Evolutionary conservation across 2,113 vertebrate genomes (phyloP).

Genomic region (Sapayoa aenigma): DNA sequence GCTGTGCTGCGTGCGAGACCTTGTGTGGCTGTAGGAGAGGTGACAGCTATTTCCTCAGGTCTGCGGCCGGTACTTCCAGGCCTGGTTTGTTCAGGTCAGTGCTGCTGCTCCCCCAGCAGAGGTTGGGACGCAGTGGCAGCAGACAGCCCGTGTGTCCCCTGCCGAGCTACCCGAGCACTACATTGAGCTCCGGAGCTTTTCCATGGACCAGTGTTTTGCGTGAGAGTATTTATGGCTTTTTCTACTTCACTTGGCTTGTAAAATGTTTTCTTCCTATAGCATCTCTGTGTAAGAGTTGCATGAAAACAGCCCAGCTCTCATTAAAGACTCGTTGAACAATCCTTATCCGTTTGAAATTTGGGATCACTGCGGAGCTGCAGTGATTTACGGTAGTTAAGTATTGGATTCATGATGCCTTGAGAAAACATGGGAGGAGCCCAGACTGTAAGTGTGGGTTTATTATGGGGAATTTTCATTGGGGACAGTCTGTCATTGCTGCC

Average conservation of each 20-base stretch:
- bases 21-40: neutral
- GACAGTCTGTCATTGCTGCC: constrained; percentile 32
- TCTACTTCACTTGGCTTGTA: neutral
- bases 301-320: neutral
- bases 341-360: constrained; percentile 7
- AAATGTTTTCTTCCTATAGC: neutral
- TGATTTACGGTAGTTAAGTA: neutral
- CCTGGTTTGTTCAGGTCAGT: neutral
- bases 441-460: neutral
- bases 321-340: neutral
- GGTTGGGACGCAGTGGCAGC: neutral
- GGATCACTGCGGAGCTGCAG: neutral
- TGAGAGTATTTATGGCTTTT: neutral
- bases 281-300: neutral
- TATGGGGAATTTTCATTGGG: neutral
- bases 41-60: neutral
- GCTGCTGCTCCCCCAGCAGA: neutral
- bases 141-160: neutral
- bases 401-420: constrained; percentile 1
- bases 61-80: neutral
- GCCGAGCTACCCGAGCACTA: neutral
- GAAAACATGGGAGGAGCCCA: neutral
- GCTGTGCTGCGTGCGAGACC: neutral
- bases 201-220: neutral
- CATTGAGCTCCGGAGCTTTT: neutral